phyloP scores from a whole-genome alignment of 2,113 vertebrate genomes.

The Cyprinodon brontotheroides region DNA sequence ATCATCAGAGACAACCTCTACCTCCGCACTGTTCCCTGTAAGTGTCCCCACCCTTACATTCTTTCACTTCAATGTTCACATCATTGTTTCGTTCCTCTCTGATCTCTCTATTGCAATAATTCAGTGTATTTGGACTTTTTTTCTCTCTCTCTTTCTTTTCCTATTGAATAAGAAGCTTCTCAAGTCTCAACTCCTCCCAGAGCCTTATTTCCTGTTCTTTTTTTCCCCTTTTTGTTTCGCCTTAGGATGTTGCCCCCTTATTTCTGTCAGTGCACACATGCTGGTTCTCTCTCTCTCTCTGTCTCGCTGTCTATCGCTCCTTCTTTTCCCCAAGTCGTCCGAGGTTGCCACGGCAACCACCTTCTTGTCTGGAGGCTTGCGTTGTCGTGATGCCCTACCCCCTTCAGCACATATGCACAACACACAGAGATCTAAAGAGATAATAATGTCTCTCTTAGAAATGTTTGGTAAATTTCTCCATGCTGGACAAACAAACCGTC shows the following conservation, averaged over 20 bases:
- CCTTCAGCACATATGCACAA: slow-evolving; percentile 63
- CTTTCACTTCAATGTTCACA: slow-evolving; percentile 6
- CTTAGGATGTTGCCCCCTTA: slow-evolving; percentile 1
- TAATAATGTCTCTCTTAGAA: slow-evolving; percentile 6
- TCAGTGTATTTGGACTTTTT: slow-evolving; percentile 16
- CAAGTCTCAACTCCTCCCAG: slow-evolving; percentile 9
- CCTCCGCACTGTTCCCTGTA: slow-evolving; percentile 98
- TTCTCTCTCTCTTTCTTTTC: slow-evolving; percentile 15
- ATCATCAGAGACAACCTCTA: slow-evolving; percentile 99
- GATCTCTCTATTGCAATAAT: slow-evolving; percentile 10
- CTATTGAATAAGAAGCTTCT: slow-evolving; percentile 3
- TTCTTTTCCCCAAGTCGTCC: slow-evolving; percentile 60
- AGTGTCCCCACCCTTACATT: slow-evolving; percentile 72
- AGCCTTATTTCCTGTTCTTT: slow-evolving; percentile 14
- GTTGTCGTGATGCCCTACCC: slow-evolving; percentile 73
- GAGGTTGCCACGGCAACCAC: slow-evolving; percentile 83
- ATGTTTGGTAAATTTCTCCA: slow-evolving; percentile 5
- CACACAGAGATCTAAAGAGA: slow-evolving; percentile 35
- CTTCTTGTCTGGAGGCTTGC: slow-evolving; percentile 78
- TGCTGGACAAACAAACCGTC: slow-evolving; percentile 1
- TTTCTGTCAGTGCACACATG: slow-evolving; percentile 29
- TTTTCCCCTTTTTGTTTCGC: neutral
- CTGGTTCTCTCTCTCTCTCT: slow-evolving; percentile 21
- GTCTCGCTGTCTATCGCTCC: slow-evolving; percentile 50
- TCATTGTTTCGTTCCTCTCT: slow-evolving; percentile 1